These are phyloP conservation scores for Gastrophysa polygoni DNA, from an alignment of 2,888 invertebrate species.

Conservation along the genomic window DNA sequence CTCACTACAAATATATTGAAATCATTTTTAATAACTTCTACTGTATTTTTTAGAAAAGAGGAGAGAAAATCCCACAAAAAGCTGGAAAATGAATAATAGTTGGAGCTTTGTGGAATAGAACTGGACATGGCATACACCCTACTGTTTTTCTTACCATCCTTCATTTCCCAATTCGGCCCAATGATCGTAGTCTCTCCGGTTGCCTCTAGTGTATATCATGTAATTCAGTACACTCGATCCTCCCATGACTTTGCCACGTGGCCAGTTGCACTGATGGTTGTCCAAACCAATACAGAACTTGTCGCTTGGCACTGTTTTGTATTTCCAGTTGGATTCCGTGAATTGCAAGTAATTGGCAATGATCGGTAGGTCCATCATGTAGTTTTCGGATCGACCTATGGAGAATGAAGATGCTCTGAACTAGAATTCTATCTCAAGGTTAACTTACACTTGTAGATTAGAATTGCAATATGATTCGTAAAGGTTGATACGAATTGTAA, in stretches of 20 bases:
- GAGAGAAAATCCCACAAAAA: too few relatives aligned
- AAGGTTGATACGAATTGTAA: too few relatives aligned
- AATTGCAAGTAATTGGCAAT: constrained; percentile 75
- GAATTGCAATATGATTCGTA: too few relatives aligned
- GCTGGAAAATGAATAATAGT: too few relatives aligned
- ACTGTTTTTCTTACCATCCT: constrained; percentile 52
- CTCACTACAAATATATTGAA: too few relatives aligned
- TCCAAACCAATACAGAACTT: constrained; percentile 77
- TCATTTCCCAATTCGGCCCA: constrained; percentile 85
- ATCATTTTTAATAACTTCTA: too few relatives aligned
- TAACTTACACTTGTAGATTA: too few relatives aligned
- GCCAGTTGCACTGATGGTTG: constrained; percentile 77
- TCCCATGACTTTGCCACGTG: constrained; percentile 69
- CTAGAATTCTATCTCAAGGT: too few relatives aligned
- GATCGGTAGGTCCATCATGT: constrained; percentile 78
- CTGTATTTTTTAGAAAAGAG: too few relatives aligned
- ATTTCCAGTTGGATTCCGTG: constrained; percentile 78
- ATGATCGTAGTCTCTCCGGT: constrained; percentile 81
- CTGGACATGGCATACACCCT: not conserved
- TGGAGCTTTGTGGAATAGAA: too few relatives aligned
- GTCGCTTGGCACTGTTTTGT: constrained; percentile 77
- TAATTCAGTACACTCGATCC: constrained; percentile 88
- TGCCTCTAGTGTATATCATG: constrained; percentile 91
- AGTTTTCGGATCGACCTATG: constrained; percentile 69
- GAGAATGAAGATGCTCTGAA: not conserved